Percentiles rank a stretch among this genome's conserved stretches.
Conservation (phyloP, 2,888 invertebrate genomes). For the Aporophyla lueneburgensis region DNA sequence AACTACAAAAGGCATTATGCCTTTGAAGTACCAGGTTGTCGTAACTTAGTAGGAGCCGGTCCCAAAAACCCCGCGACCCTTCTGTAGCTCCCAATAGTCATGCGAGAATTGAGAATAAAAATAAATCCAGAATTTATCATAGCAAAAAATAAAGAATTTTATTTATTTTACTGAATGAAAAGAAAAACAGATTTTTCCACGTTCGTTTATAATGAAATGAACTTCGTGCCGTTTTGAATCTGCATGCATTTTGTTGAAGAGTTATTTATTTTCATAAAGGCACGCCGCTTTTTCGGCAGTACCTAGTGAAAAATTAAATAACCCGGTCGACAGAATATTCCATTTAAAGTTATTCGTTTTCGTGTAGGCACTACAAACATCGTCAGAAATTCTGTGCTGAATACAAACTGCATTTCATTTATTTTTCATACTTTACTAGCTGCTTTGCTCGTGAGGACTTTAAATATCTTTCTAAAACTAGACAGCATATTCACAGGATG, state of each 20-base stretch:
- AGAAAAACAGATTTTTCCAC: neutral
- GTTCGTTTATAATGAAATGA: neutral
- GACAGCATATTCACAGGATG: no score
- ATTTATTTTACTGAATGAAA: neutral
- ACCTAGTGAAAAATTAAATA: conserved; percentile 7
- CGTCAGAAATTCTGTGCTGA: neutral
- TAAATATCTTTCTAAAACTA: no score
- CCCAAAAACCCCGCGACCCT: no score
- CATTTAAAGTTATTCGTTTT: neutral
- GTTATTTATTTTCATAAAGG: neutral
- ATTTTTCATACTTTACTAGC: neutral
- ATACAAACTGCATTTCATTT: neutral
- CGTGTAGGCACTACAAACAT: no score
- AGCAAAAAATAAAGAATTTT: no score
- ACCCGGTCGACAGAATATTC: neutral
- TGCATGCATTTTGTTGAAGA: neutral
- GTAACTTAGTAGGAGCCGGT: no score
- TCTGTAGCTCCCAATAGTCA: no score
- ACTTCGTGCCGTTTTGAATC: conserved; percentile 1
- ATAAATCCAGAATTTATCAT: no score
- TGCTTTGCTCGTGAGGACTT: neutral
- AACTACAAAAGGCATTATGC: no score
- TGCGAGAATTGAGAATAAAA: no score
- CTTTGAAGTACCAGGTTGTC: no score
- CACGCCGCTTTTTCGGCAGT: no score